These are phyloP conservation scores for Solenodon paradoxus DNA, from an alignment of 2,113 vertebrate genomes.

Conservation along the genomic window DNA sequence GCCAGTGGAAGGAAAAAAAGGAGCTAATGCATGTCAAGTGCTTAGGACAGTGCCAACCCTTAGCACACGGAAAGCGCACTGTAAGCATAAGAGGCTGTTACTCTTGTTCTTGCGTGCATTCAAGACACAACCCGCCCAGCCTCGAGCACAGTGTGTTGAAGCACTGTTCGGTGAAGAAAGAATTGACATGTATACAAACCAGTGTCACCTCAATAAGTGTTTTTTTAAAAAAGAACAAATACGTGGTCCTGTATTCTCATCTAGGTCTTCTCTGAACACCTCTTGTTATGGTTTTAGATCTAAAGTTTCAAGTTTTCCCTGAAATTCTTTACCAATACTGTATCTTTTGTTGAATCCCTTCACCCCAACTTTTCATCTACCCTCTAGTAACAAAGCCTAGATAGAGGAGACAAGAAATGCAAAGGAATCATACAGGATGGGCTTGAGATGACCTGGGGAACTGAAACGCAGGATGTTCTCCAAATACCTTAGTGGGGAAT, in stretches of 20 bases:
- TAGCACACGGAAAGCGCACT: not conserved
- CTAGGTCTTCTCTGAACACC: not conserved
- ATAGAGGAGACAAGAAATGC: not conserved
- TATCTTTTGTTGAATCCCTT: not conserved
- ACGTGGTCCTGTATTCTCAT: not conserved
- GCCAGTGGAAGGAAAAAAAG: not conserved
- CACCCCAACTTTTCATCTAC: not conserved
- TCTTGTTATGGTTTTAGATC: not conserved
- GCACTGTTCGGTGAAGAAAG: not conserved
- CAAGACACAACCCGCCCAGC: not conserved
- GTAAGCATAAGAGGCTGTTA: not conserved
- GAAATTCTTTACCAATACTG: not conserved
- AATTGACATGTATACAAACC: too few species aligned
- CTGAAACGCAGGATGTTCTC: not conserved
- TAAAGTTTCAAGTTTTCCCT: slow-evolving; percentile 31
- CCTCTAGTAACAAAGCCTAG: slow-evolving; percentile 32
- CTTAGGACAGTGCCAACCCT: not conserved
- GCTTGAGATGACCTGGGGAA: not conserved
- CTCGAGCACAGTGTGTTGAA: not conserved
- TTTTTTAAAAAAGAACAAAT: not conserved
- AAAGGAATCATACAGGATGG: not conserved
- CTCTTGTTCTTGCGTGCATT: not conserved
- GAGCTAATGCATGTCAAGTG: not conserved
- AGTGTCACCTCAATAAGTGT: not conserved
- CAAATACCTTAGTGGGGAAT: not conserved